Percentiles rank a stretch among this genome's conserved stretches.
Evolutionary conservation across 2,888 invertebrate species (phyloP).

Genomic region (Phyllotreta striolata): DNA sequence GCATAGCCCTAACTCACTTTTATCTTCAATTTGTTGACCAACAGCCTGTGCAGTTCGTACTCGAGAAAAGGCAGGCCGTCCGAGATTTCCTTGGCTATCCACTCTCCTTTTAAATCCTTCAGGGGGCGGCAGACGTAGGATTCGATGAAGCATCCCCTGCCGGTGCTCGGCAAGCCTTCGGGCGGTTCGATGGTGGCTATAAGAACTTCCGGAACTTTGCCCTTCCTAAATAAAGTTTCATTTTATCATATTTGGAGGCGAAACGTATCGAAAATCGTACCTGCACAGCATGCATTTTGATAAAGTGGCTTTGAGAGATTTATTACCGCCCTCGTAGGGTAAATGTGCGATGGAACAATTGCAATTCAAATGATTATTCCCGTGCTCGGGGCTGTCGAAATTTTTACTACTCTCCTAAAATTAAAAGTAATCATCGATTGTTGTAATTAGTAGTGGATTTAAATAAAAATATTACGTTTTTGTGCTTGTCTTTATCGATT

Average conservation of each 20-base stretch:
- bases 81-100: constrained; percentile 92
- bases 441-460: constrained; percentile 9
- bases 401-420: constrained; percentile 47
- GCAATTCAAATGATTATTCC: constrained; percentile 35
- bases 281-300: constrained; percentile 77
- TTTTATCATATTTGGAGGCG: background rate
- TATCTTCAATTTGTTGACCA: constrained; percentile 89
- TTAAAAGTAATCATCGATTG: constrained; percentile 22
- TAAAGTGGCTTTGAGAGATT: constrained; percentile 78
- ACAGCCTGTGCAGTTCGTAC: constrained; percentile 90
- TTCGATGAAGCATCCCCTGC: constrained; percentile 74
- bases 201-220: constrained; percentile 89
- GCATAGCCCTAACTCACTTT: constrained; percentile 61
- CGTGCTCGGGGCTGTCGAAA: constrained; percentile 58
- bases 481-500: constrained; percentile 55
- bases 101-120: constrained; percentile 81
- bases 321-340: constrained; percentile 78
- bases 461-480: constrained; percentile 33
- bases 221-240: constrained; percentile 66
- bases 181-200: constrained; percentile 90
- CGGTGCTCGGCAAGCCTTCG: constrained; percentile 74
- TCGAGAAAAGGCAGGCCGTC: constrained; percentile 95
- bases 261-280: constrained; percentile 56
- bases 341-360: constrained; percentile 72
- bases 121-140: constrained; percentile 80